Conservation (phyloP, 2,888 invertebrate genomes). For the Autographa gamma region DNA sequence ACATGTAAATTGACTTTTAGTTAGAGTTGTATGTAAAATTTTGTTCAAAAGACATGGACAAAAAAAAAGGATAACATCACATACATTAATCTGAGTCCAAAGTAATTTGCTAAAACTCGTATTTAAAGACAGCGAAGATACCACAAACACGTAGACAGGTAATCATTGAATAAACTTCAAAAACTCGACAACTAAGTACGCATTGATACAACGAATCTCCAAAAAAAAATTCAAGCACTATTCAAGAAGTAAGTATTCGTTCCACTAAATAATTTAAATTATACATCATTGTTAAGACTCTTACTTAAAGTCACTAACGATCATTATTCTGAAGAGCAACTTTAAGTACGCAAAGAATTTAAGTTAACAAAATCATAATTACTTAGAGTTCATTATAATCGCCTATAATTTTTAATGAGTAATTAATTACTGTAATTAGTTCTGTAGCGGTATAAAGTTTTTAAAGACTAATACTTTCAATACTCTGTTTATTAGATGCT, state of each 20-base stretch:
- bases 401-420: neutral
- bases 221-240: neutral
- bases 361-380: neutral
- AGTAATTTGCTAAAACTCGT: too few species aligned
- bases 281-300: neutral
- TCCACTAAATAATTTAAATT: slow-evolving; percentile 1
- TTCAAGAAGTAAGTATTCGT: neutral
- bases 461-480: neutral
- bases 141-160: too few species aligned
- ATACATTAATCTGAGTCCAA: too few species aligned
- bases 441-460: neutral
- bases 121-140: too few species aligned
- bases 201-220: too few species aligned
- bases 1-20: too few species aligned
- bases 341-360: neutral
- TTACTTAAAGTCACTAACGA: neutral
- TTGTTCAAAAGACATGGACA: too few species aligned
- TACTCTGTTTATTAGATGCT: neutral
- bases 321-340: neutral
- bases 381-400: neutral
- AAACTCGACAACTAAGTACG: too few species aligned
- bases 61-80: too few species aligned
- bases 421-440: neutral
- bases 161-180: too few species aligned
- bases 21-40: too few species aligned